Evolutionary conservation across 2,113 vertebrate species (phyloP).

Genomic region (Illadopsis cleaveri): DNA sequence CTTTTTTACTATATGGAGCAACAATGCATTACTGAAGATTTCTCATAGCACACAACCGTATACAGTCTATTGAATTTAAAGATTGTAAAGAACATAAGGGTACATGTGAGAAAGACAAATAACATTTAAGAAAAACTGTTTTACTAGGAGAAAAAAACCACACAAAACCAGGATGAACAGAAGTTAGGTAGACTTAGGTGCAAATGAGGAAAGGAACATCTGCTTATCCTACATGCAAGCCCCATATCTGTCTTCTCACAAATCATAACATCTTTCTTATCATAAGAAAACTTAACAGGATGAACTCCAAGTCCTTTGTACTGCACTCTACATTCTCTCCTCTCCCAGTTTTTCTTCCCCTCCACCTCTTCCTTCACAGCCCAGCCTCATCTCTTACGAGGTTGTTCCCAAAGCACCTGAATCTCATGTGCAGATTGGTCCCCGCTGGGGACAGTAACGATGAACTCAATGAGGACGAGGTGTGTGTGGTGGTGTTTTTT

Average conservation of each 20-base stretch:
- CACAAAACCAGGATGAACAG: background rate
- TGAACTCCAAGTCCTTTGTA: rapidly evolving
- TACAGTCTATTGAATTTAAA: background rate
- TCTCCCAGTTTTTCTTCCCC: too few species aligned
- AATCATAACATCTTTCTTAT: background rate
- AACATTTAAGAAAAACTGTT: background rate
- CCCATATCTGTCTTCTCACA: rapidly evolving
- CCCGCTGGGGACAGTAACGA: background rate
- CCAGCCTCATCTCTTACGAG: too few species aligned
- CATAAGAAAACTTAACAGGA: background rate
- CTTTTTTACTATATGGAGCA: background rate
- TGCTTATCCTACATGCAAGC: rapidly evolving
- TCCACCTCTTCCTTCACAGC: too few species aligned
- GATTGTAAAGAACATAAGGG: background rate
- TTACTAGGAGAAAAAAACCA: background rate
- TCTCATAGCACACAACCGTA: background rate
- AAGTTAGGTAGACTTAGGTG: background rate
- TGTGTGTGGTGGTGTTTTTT: background rate
- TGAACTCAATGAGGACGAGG: background rate
- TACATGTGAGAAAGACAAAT: background rate
- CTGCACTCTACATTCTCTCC: rapidly evolving
- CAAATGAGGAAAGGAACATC: rapidly evolving
- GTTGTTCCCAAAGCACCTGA: background rate
- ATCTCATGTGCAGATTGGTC: background rate
- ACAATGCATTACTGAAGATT: background rate